A percentile compares a stretch with the other conserved stretches of the same genome.
These are phyloP conservation scores for Gavia stellata DNA, from an alignment of 2,113 vertebrate genomes.

Conservation along the genomic window DNA sequence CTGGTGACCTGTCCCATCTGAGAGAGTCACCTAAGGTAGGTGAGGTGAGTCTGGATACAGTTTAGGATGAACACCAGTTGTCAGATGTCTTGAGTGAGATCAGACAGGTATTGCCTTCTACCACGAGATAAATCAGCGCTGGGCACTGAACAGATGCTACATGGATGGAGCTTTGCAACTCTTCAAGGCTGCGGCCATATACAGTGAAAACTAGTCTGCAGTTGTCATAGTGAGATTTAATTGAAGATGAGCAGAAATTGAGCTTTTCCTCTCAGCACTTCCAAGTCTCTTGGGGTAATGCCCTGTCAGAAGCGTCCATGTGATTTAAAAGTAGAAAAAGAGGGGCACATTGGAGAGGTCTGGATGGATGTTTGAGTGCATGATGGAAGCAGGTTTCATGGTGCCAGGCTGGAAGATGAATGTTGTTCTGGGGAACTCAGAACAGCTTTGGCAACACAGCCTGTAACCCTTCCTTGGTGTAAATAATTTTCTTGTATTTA, in stretches of 20 bases:
- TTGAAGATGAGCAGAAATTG: background rate
- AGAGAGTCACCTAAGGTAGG: background rate
- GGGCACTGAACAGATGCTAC: background rate
- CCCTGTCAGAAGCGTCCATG: background rate
- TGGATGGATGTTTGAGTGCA: background rate
- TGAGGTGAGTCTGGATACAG: background rate
- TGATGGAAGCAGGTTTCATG: background rate
- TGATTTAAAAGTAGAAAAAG: background rate
- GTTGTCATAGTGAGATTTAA: background rate
- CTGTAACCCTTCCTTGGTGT: background rate
- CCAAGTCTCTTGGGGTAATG: background rate
- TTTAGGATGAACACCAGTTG: background rate
- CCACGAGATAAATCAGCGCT: background rate
- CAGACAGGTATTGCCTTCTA: background rate
- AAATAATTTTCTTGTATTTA: background rate
- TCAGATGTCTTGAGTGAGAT: background rate
- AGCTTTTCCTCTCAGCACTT: background rate
- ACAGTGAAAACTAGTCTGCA: background rate
- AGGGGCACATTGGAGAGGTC: background rate
- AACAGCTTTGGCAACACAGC: background rate
- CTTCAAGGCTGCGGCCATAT: background rate
- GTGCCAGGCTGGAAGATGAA: background rate
- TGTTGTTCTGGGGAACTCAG: background rate
- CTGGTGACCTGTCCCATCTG: background rate
- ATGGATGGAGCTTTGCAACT: background rate